Conservation (phyloP, 2,888 invertebrate species). For the Prionchulus punctatus region DNA sequence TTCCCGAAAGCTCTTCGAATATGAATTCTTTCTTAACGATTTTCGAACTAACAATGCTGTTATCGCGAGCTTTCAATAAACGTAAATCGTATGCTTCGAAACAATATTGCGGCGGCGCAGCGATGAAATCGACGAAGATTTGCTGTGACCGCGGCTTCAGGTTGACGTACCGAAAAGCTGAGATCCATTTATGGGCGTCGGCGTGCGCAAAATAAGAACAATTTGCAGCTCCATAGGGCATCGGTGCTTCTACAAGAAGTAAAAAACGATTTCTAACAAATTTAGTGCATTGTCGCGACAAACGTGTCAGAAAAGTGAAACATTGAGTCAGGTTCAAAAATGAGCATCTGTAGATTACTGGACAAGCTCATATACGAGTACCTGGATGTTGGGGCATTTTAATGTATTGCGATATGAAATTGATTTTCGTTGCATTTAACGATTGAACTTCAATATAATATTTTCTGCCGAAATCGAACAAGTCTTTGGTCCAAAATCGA, state of each 20-base stretch:
- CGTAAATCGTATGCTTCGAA: slow-evolving; percentile 5
- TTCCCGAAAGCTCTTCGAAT: not conserved
- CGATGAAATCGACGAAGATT: not conserved
- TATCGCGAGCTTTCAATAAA: not conserved
- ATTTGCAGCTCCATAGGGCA: not conserved
- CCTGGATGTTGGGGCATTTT: not conserved
- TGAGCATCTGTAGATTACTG: too few species aligned
- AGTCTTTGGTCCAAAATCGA: not conserved
- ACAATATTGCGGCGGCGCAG: slow-evolving; percentile 5
- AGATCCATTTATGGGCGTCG: slow-evolving; percentile 1
- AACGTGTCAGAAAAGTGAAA: too few species aligned
- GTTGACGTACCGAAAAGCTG: not conserved
- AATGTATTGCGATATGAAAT: too few species aligned
- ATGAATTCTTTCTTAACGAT: not conserved
- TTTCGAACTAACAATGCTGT: not conserved
- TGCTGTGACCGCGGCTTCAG: not conserved
- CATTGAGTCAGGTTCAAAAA: too few species aligned
- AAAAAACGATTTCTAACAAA: too few species aligned
- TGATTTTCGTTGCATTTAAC: not conserved
- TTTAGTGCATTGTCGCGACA: too few species aligned
- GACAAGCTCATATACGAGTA: too few species aligned
- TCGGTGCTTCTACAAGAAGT: too few species aligned
- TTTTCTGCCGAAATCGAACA: not conserved
- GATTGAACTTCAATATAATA: not conserved
- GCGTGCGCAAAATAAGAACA: not conserved